A percentile compares a stretch with the other conserved stretches of the same genome.
Evolutionary conservation across 2,888 invertebrate genomes (phyloP).

Genomic region (Elegia similella): DNA sequence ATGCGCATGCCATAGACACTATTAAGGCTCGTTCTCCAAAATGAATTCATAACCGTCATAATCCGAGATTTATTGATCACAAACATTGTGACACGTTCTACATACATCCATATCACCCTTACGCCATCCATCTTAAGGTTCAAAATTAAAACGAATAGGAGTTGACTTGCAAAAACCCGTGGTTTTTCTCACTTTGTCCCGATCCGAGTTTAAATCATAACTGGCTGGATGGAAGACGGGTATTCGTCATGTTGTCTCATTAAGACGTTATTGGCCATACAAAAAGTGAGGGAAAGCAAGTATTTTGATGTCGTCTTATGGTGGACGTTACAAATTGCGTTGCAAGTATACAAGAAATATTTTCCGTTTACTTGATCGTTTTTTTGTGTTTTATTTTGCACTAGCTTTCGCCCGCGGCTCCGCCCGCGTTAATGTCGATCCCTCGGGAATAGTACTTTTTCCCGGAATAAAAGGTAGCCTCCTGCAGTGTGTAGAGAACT

Average conservation of each 20-base stretch:
- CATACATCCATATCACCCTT: not conserved
- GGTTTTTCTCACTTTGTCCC: constrained; percentile 34
- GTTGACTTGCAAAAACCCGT: not conserved
- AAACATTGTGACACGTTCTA: constrained; percentile 14
- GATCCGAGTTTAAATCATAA: constrained; percentile 38
- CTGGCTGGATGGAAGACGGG: constrained; percentile 31
- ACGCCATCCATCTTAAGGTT: not conserved
- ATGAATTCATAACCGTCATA: constrained; percentile 42
- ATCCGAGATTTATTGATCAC: constrained; percentile 41
- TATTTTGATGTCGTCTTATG: constrained; percentile 5
- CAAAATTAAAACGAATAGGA: constrained; percentile 2
- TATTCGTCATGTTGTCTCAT: constrained; percentile 58
- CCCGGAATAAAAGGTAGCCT: too few relatives aligned
- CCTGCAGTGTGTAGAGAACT: too few relatives aligned
- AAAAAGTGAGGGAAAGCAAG: constrained; percentile 38
- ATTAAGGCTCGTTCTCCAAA: constrained; percentile 27
- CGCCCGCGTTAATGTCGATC: too few relatives aligned
- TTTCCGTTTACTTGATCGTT: not conserved
- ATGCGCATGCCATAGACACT: constrained; percentile 15
- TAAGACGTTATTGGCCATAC: constrained; percentile 51
- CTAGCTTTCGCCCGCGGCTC: too few relatives aligned
- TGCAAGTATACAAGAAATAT: not conserved
- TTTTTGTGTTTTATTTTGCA: too few relatives aligned
- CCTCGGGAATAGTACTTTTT: too few relatives aligned
- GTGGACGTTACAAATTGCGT: constrained; percentile 6